phyloP scores from a whole-genome alignment of 2,113 vertebrate genomes.

The Silurus glanis region DNA sequence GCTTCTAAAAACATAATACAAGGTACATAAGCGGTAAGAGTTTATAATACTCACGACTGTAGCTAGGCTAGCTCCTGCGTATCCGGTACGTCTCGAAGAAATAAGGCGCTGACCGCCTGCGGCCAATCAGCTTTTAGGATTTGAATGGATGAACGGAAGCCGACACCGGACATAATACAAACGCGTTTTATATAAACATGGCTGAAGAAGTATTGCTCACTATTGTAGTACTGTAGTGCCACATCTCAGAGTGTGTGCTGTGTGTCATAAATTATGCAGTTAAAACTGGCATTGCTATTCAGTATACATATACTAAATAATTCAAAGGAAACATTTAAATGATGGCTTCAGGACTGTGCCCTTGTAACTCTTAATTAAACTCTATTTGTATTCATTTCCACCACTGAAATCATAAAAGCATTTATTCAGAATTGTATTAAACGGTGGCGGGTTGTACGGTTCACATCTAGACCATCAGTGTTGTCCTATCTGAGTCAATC shows the following conservation, averaged over 20 bases:
- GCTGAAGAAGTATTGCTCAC: neutral
- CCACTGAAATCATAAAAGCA: neutral
- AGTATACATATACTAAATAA: neutral
- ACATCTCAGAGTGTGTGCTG: neutral
- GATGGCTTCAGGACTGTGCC: neutral
- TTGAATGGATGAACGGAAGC: slow-evolving; percentile 18
- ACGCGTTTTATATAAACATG: neutral
- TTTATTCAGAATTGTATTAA: neutral
- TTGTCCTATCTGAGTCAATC: no score
- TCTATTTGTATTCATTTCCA: neutral
- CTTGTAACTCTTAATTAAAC: neutral
- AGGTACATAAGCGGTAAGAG: neutral
- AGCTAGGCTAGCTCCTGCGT: slow-evolving; percentile 19
- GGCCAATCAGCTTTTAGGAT: slow-evolving; percentile 41
- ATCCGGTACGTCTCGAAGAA: slow-evolving; percentile 21
- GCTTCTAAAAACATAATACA: neutral
- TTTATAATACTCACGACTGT: neutral
- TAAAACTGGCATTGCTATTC: neutral
- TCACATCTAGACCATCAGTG: no score
- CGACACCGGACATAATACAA: neutral
- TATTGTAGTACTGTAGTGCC: neutral
- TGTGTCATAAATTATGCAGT: neutral
- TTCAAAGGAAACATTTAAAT: neutral
- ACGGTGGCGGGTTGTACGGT: no score
- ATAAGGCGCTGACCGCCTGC: neutral